Base-by-base conservation (phyloP, 2,888 invertebrate species). In the Lasioglossum malachurum region DNA sequence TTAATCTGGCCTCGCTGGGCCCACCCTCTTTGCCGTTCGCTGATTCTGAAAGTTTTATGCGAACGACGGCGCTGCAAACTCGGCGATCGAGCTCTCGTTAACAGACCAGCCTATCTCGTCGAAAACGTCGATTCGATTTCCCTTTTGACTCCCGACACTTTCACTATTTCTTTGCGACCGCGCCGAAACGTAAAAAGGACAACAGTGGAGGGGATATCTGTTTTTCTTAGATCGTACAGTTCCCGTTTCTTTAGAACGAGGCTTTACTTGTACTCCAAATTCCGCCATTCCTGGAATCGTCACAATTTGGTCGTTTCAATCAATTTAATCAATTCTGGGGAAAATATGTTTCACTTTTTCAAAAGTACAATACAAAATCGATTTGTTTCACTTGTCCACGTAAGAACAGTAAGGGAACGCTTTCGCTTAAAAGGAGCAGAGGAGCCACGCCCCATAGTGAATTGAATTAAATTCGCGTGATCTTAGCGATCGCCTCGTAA, bases 31-130 rank as follows among this genome's bases (percentile, higher is more conserved):
- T 4, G 35, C 23, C 35, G 35, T 35, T 49, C 49, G 49, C 46
- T 35, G 31, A 77, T 77, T 77, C 77, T 77, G 67, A 77, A 77
- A 77, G 69, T 77, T 69, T 77, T 35, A 77, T 77, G 46, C 35
- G 23, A 71, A 71, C 35, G 67, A n/a, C 31, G 57, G 23, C 64
- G 23, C 38, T n/a, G 64, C 76, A 31, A 31, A 16, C 19, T 19
- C 64, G 31, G 35, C 44, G 71, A 67, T 67, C 80, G 78, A 23
- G 57, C 38, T 72, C 31, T 31, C 69, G 76, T 74, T 53, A 67
- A 75, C 71, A 49, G 27, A 38, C 10, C 12, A 2, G 69, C 7
- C 67, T 16, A 64, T 64, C 69, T 53, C 53, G 12, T 19, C 31
- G 23, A 31, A 75, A 73, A 49, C 27, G 31, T 31, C 31, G 27